Conservation (phyloP, 2,797 vertebrate species). For the Acanthurus leucopareius region DNA sequence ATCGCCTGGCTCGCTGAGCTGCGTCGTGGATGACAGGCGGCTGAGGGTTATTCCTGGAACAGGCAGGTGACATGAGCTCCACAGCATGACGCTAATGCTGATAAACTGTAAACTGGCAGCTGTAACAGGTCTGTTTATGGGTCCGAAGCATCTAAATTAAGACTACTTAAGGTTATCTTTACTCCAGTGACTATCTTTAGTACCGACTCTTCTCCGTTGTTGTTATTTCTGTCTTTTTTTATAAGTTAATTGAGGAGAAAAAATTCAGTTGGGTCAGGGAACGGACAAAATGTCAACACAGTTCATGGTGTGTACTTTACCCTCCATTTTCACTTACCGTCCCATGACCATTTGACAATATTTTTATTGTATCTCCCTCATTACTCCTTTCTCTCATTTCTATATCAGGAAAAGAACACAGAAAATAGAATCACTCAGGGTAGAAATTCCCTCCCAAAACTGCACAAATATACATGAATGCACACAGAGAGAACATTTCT, state of each 20-base stretch:
- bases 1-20: conserved; percentile 8
- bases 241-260: not conserved
- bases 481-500: not conserved
- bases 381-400: conserved; percentile 13
- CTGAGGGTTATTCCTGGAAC: conserved; percentile 49
- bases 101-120: conserved; percentile 32
- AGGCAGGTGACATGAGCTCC: conserved; percentile 24
- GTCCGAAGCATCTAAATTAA: conserved; percentile 1
- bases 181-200: conserved; percentile 23
- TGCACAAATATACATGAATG: not conserved
- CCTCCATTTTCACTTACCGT: not conserved
- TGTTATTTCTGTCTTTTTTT: not conserved
- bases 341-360: not conserved
- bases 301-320: not conserved
- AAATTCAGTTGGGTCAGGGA: not conserved
- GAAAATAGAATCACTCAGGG: conserved; percentile 12
- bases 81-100: conserved; percentile 39
- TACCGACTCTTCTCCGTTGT: not conserved
- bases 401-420: conserved; percentile 25
- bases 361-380: not conserved
- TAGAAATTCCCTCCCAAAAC: not conserved
- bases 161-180: conserved; percentile 40
- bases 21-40: conserved; percentile 19
- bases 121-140: conserved; percentile 25
- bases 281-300: not conserved